Conservation (phyloP, 2,888 invertebrate species). For the Tachina grossa region DNA sequence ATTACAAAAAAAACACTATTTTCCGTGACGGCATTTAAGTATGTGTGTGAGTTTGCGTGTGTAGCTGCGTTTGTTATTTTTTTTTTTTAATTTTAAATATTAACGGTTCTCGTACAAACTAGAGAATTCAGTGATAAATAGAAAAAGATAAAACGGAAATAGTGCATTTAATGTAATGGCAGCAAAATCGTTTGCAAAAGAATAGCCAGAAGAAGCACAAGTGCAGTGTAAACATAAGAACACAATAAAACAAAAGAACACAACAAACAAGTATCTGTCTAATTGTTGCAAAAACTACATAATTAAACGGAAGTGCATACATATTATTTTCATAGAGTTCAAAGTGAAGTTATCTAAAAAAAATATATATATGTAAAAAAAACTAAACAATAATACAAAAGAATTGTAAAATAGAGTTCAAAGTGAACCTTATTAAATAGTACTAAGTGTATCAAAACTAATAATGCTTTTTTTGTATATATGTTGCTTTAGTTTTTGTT, state of each 20-base stretch:
- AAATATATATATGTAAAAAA: neutral
- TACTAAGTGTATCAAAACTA: constrained; percentile 18
- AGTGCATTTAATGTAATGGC: constrained; percentile 50
- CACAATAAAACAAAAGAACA: constrained; percentile 33
- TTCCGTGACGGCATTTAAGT: constrained; percentile 33
- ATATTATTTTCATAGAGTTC: neutral
- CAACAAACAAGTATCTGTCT: constrained; percentile 20
- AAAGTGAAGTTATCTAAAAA: neutral
- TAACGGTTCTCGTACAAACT: constrained; percentile 57
- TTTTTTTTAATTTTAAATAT: constrained; percentile 51
- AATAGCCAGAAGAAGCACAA: constrained; percentile 53
- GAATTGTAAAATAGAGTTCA: neutral
- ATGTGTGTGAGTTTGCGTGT: neutral
- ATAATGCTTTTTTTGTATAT: neutral
- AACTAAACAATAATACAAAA: neutral
- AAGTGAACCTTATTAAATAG: constrained; percentile 33
- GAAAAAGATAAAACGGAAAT: constrained; percentile 69
- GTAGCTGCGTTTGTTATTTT: neutral
- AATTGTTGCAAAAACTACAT: neutral
- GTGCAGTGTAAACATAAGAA: constrained; percentile 53
- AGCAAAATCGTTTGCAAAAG: constrained; percentile 9
- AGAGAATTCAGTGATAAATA: constrained; percentile 34
- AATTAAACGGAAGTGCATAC: constrained; percentile 34
- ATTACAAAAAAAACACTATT: constrained; percentile 22
- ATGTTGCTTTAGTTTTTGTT: neutral